Evolutionary conservation across 1,140 invertebrate genomes (phyloP).

Genomic region (Vollenhovia emeryi): DNA sequence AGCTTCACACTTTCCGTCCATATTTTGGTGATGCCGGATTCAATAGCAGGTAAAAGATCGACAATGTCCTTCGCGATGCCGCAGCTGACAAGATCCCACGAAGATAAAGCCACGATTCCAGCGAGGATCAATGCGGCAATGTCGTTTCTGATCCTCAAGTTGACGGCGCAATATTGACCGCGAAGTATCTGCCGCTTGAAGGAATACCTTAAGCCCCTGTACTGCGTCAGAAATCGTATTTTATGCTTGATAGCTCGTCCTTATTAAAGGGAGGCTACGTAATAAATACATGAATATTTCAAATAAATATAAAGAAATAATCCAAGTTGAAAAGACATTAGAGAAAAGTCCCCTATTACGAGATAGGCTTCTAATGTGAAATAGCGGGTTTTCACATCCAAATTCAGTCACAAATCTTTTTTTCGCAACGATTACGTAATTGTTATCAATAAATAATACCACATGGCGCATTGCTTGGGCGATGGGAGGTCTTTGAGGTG

Average conservation of each 20-base stretch:
- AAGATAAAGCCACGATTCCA: conserved; percentile 64
- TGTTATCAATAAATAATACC: conserved; percentile 65
- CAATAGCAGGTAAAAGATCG: conserved; percentile 57
- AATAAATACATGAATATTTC: neutral
- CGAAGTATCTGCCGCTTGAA: conserved; percentile 70
- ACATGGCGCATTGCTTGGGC: conserved; percentile 66
- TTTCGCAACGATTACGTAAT: no score
- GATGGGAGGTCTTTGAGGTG: conserved; percentile 34
- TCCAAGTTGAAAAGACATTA: neutral
- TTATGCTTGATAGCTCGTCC: neutral
- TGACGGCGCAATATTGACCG: conserved; percentile 46
- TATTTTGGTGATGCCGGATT: conserved; percentile 54
- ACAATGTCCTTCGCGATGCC: conserved; percentile 76
- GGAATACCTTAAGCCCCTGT: conserved; percentile 73
- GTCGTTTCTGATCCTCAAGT: conserved; percentile 75
- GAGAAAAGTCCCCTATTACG: no score
- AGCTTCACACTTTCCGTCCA: conserved; percentile 67
- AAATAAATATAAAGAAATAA: conserved; percentile 1
- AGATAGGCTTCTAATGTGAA: no score
- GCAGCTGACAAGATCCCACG: conserved; percentile 73
- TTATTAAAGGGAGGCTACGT: neutral
- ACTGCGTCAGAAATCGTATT: conserved; percentile 27
- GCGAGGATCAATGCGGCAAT: conserved; percentile 75
- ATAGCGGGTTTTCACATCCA: no score
- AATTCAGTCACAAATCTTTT: no score